A percentile compares a stretch with the other conserved stretches of the same genome.
Evolutionary conservation across 2,113 vertebrate genomes (phyloP).

Genomic region (Oriolus oriolus): DNA sequence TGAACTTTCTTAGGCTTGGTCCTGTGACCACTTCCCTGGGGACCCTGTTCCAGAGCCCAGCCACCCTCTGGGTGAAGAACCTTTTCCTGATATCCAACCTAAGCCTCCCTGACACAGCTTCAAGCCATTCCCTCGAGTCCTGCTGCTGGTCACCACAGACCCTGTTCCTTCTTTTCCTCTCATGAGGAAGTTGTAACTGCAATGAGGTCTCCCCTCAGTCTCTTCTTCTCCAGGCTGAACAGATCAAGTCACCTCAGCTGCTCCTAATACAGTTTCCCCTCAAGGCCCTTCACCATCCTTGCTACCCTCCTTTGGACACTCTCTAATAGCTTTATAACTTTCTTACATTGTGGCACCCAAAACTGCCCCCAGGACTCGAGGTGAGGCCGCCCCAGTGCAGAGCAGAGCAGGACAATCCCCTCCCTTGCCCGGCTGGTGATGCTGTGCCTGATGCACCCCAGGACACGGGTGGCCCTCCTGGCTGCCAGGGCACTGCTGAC

Average conservation of each 20-base stretch:
- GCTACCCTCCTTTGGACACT: accelerated
- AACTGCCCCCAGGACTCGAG: accelerated
- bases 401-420: accelerated
- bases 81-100: background rate
- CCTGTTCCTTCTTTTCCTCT: background rate
- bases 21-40: background rate
- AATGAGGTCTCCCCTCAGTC: background rate
- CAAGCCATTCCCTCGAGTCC: background rate
- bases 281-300: background rate
- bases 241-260: background rate
- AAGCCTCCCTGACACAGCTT: background rate
- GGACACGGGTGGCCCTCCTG: accelerated
- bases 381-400: accelerated
- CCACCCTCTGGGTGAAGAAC: background rate
- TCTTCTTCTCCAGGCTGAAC: background rate
- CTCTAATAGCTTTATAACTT: background rate
- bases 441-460: background rate
- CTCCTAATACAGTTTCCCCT: accelerated
- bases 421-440: accelerated
- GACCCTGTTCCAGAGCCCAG: background rate
- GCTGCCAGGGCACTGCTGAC: background rate
- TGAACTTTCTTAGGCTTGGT: background rate
- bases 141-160: background rate
- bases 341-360: background rate
- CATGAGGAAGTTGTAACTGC: accelerated